Percentiles rank a stretch among this genome's conserved stretches.
These are phyloP conservation scores for Enhydra lutris DNA, from an alignment of 2,113 vertebrate species.

Conservation along the genomic window DNA sequence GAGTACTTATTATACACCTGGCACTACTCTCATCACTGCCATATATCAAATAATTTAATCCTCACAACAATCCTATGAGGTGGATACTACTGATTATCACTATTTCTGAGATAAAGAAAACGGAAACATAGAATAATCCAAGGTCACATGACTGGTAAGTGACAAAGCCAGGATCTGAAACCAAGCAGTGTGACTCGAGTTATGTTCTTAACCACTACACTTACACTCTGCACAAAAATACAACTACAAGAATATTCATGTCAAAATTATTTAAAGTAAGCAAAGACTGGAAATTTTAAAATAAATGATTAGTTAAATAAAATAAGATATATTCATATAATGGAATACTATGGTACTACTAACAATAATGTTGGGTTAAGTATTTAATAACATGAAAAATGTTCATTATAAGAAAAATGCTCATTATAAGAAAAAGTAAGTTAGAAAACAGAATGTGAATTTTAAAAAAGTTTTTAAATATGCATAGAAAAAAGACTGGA, in stretches of 20 bases:
- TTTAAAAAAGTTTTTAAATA: constrained; percentile 17
- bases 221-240: background rate
- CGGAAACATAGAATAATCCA: background rate
- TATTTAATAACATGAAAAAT: constrained; percentile 44
- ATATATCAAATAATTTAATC: background rate
- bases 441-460: constrained; percentile 7
- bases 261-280: constrained; percentile 22
- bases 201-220: background rate
- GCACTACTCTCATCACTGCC: background rate
- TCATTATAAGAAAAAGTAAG: background rate
- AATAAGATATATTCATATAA: background rate
- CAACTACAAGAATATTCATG: background rate
- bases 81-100: background rate
- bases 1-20: background rate
- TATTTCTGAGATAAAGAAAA: constrained; percentile 2
- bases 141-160: background rate
- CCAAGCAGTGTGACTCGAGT: background rate
- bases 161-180: constrained; percentile 13
- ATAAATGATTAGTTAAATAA: constrained; percentile 28
- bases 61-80: background rate
- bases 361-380: constrained; percentile 6
- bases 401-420: background rate
- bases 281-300: constrained; percentile 17
- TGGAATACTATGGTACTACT: background rate
- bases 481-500: background rate